These are phyloP conservation scores for Drosophila meridiana DNA, from an alignment of 2,888 invertebrate genomes.

Conservation along the genomic window DNA sequence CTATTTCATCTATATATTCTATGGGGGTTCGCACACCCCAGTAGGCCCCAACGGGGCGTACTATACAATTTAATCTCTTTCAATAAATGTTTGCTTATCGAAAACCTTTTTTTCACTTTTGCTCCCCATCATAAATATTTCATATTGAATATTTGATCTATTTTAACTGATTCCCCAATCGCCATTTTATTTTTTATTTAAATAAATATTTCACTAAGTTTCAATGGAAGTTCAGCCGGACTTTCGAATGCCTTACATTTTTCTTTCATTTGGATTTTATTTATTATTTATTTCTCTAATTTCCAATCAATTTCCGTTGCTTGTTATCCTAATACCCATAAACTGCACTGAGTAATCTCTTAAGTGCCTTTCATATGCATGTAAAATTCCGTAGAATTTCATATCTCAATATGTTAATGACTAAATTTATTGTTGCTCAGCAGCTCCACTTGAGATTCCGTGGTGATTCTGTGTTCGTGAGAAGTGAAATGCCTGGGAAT, in stretches of 20 bases:
- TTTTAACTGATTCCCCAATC: background rate
- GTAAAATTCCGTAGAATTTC: slow-evolving; percentile 2
- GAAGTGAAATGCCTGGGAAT: background rate
- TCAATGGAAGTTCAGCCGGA: background rate
- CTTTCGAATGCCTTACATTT: background rate
- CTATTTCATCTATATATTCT: background rate
- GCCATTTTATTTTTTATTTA: no score
- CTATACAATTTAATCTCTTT: background rate
- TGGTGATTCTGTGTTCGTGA: background rate
- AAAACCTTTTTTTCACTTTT: slow-evolving; percentile 3
- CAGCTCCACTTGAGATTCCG: slow-evolving; percentile 16
- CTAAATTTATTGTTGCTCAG: slow-evolving; percentile 9
- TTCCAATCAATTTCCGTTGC: background rate
- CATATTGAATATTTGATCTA: background rate
- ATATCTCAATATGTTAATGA: slow-evolving; percentile 10
- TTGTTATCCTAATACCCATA: background rate
- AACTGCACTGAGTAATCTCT: background rate
- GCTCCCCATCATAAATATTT: background rate
- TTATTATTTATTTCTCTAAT: background rate
- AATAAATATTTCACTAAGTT: background rate
- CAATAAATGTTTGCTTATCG: slow-evolving; percentile 2
- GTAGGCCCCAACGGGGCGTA: background rate
- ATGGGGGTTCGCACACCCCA: background rate
- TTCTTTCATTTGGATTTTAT: background rate
- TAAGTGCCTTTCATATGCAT: background rate